A percentile compares a stretch with the other conserved stretches of the same genome.
These are phyloP conservation scores for Gasterosteus nipponicus DNA, from an alignment of 2,113 vertebrate species.

Conservation along the genomic window DNA sequence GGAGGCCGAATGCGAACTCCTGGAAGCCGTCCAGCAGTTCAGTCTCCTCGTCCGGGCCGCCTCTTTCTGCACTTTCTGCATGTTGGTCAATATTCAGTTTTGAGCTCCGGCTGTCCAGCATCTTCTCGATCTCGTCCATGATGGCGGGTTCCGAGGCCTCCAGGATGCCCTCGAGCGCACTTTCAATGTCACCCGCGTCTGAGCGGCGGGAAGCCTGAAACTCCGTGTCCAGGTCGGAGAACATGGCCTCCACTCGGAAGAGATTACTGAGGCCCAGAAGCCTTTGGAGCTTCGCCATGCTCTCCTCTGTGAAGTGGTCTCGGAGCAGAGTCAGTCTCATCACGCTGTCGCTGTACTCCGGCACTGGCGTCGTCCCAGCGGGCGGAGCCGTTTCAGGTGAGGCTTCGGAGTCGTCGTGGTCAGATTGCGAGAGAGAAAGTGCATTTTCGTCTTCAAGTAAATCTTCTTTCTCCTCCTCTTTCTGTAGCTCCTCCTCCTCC, in stretches of 20 bases:
- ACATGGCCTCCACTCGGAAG: constrained; percentile 86
- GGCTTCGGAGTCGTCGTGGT: constrained; percentile 1
- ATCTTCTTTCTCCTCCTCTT: constrained; percentile 67
- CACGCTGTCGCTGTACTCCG: constrained; percentile 76
- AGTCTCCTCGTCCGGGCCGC: constrained; percentile 84
- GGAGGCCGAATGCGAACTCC: constrained; percentile 89
- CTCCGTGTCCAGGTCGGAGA: constrained; percentile 85
- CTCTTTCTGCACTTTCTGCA: constrained; percentile 73
- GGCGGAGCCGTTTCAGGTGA: constrained; percentile 8
- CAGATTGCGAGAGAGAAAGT: constrained; percentile 40
- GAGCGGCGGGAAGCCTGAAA: constrained; percentile 78
- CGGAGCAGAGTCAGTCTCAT: constrained; percentile 81
- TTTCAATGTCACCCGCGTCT: constrained; percentile 77
- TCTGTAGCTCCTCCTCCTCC: constrained; percentile 1
- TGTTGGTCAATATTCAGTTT: constrained; percentile 64
- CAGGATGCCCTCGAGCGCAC: constrained; percentile 85
- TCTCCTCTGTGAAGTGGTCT: constrained; percentile 83
- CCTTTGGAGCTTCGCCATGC: constrained; percentile 78
- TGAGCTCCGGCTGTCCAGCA: constrained; percentile 81
- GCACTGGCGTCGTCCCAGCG: constrained; percentile 17
- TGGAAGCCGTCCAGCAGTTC: constrained; percentile 89
- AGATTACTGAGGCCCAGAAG: constrained; percentile 83
- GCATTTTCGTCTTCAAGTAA: constrained; percentile 95
- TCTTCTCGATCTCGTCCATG: constrained; percentile 84
- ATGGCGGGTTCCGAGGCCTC: constrained; percentile 86